Evolutionary conservation across 2,888 invertebrate species (phyloP).

Genomic region (Teleiodes luculella): DNA sequence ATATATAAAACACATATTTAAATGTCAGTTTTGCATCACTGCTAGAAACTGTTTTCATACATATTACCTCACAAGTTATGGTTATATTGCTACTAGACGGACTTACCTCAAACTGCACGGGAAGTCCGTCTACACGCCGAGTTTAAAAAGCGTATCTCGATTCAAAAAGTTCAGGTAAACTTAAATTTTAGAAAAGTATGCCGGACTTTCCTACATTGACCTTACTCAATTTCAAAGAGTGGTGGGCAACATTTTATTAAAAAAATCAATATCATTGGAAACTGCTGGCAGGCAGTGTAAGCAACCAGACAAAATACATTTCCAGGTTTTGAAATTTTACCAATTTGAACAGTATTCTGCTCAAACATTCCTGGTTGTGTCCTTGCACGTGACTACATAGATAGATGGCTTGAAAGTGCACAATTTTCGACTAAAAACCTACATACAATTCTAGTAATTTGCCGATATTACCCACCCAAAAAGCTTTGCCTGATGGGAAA

Average conservation of each 20-base stretch:
- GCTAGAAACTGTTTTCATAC: conserved; percentile 9
- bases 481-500: too few relatives aligned
- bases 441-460: too few relatives aligned
- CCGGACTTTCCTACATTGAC: background rate
- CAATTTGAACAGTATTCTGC: too few relatives aligned
- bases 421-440: too few relatives aligned
- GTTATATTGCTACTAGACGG: conserved; percentile 10
- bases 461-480: too few relatives aligned
- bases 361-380: too few relatives aligned
- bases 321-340: background rate
- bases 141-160: background rate
- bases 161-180: background rate
- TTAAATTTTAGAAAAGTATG: background rate
- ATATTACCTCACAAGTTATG: conserved; percentile 10
- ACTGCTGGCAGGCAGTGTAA: background rate
- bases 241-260: background rate
- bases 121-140: conserved; percentile 16
- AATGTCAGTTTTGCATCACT: background rate
- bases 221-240: conserved; percentile 1
- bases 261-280: background rate
- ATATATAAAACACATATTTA: conserved; percentile 11
- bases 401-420: too few relatives aligned
- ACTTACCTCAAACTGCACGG: conserved; percentile 14
- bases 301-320: background rate
- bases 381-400: too few relatives aligned